A percentile compares a stretch with the other conserved stretches of the same genome.
These are phyloP conservation scores for Ceyx margarethae DNA, from an alignment of 2,113 vertebrate genomes.

Conservation along the genomic window DNA sequence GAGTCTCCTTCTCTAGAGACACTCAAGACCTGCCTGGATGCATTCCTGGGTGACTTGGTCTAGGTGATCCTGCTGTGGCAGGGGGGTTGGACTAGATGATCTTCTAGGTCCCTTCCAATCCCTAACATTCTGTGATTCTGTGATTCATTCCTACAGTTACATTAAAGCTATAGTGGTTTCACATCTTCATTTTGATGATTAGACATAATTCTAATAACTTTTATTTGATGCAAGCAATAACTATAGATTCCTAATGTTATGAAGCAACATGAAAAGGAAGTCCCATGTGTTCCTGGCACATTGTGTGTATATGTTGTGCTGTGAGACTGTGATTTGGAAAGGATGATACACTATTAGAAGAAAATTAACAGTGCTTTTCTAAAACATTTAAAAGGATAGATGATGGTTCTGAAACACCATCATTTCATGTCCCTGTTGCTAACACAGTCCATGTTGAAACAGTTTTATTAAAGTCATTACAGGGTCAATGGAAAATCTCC, in stretches of 20 bases:
- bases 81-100: too few species aligned
- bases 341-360: background rate
- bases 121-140: too few species aligned
- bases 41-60: too few species aligned
- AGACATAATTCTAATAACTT: background rate
- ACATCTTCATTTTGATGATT: background rate
- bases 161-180: background rate
- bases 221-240: background rate
- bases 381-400: background rate
- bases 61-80: too few species aligned
- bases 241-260: background rate
- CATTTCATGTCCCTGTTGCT: constrained; percentile 10
- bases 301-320: background rate
- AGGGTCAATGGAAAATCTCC: constrained; percentile 55
- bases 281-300: background rate
- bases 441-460: constrained; percentile 35
- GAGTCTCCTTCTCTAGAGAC: too few species aligned
- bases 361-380: constrained; percentile 7
- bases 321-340: background rate
- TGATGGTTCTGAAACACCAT: background rate
- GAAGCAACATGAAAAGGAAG: background rate
- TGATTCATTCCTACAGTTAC: background rate
- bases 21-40: too few species aligned
- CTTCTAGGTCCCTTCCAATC: too few species aligned
- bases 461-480: constrained; percentile 59